Percentiles rank a stretch among this genome's conserved stretches.
phyloP scores from a whole-genome alignment of 2,113 vertebrate species.

The Prietella phreatophila region DNA sequence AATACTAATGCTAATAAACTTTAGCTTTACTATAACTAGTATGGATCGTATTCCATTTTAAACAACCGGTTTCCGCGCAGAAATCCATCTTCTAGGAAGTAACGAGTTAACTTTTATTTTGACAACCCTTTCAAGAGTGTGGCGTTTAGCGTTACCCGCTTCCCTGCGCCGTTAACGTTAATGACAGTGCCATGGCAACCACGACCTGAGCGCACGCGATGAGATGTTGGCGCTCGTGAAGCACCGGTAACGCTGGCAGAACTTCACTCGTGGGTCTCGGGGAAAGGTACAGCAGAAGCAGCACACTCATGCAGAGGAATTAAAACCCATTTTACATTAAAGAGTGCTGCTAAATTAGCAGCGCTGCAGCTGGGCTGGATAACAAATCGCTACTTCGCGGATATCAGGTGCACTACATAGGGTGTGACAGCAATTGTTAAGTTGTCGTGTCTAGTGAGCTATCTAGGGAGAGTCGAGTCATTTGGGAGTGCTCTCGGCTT shows the following conservation, averaged over 20 bases:
- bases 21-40: not conserved
- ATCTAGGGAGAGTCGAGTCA: not conserved
- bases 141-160: not conserved
- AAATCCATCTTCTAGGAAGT: not conserved
- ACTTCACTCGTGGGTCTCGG: not conserved
- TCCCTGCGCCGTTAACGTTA: not conserved
- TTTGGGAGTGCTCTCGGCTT: not conserved
- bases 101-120: not conserved
- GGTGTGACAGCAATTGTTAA: too few relatives aligned
- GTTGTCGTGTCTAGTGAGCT: not conserved
- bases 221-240: slow-evolving; percentile 45
- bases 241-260: not conserved
- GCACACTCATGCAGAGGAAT: not conserved
- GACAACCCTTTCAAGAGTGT: not conserved
- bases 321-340: not conserved
- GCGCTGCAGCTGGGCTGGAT: not conserved
- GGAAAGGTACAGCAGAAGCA: not conserved
- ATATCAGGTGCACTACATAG: not conserved
- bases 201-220: slow-evolving; percentile 60
- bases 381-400: not conserved
- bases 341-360: not conserved
- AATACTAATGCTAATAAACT: too few relatives aligned
- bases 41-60: not conserved
- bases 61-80: not conserved
- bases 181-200: slow-evolving; percentile 55